Evolutionary conservation across 1,140 invertebrate genomes (phyloP).

Genomic region (Zaprionus camerounensis): DNA sequence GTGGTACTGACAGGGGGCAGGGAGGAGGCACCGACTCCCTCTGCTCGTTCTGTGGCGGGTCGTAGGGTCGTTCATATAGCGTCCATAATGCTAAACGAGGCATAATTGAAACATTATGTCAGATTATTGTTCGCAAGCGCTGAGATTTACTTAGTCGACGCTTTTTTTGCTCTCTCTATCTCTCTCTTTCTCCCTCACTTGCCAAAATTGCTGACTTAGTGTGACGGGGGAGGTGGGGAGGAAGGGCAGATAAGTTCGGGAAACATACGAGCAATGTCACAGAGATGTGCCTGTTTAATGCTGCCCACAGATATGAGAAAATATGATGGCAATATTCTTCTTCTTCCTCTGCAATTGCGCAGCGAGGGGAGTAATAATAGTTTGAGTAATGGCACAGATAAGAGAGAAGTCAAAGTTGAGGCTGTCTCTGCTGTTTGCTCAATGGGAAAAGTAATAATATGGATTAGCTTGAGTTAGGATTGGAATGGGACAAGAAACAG

Average conservation of each 20-base stretch:
- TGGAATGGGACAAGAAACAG: background rate
- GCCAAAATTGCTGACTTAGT: constrained; percentile 49
- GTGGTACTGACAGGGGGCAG: background rate
- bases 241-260: constrained; percentile 35
- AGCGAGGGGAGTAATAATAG: constrained; percentile 15
- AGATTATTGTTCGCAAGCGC: constrained; percentile 79
- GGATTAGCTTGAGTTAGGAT: constrained; percentile 1
- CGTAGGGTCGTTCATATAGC: constrained; percentile 44
- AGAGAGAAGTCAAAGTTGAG: constrained; percentile 34
- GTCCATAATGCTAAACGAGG: constrained; percentile 75
- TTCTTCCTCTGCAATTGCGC: constrained; percentile 4
- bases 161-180: constrained; percentile 43
- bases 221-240: background rate
- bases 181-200: background rate
- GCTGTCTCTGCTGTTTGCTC: background rate
- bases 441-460: background rate
- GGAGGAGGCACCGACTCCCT: background rate
- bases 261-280: constrained; percentile 72
- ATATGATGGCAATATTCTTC: constrained; percentile 37
- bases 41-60: constrained; percentile 28
- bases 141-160: constrained; percentile 76
- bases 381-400: constrained; percentile 45
- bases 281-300: constrained; percentile 65
- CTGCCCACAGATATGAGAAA: constrained; percentile 54
- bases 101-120: constrained; percentile 83